Evolutionary conservation across 2,113 vertebrate species (phyloP), one percentile per base, ranked within the genome.

Genomic region (Scophthalmus maximus): DNA sequence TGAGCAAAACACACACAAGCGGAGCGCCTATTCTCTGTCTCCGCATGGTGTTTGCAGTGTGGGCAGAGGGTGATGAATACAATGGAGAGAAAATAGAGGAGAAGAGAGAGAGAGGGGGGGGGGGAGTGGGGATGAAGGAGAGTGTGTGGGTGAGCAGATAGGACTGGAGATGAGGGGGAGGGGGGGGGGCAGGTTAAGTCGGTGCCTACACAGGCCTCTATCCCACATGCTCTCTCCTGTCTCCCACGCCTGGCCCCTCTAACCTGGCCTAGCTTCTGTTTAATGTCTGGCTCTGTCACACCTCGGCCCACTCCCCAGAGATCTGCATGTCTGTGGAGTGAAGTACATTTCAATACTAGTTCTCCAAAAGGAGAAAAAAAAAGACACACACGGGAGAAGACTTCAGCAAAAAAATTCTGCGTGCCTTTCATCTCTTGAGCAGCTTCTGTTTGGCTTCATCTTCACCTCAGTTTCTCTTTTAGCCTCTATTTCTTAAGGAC

Each of bases 121-220:
- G 87, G 86, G 87, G 86, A 80, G 86, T 75, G 82, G 88, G 89
- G 87, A 86, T 78, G 83, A 79, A 85, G 87, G 75, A 74, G 85
- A 83, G 85, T 67, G 89, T 49, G 91, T 91, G 91, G 89, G 91
- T 87, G 89, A 86, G 73, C 79, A 79, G 87, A 90, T 88, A 84
- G 89, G 85, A 86, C 76, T 63, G 76, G 58, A 79, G 87, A 84
- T 82, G 81, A 77, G 87, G 81, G 86, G 81, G 84, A 69, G 49
- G 55, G 22, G 23, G 85, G 85, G 82, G 81, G 83, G 73, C 82
- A 84, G 86, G 89, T 91, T 91, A 88, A 92, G 82, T 78, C 82
- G 78, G 88, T 92, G 88, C 89, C 91, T 89, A 92, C 89, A 91
- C 91, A 91, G 82, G 87, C 42, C 82, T 81, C 85, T 88, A 87